These are phyloP conservation scores for Phallusia fumigata DNA, from an alignment of 23 tunicate genomes.

Conservation along the genomic window DNA sequence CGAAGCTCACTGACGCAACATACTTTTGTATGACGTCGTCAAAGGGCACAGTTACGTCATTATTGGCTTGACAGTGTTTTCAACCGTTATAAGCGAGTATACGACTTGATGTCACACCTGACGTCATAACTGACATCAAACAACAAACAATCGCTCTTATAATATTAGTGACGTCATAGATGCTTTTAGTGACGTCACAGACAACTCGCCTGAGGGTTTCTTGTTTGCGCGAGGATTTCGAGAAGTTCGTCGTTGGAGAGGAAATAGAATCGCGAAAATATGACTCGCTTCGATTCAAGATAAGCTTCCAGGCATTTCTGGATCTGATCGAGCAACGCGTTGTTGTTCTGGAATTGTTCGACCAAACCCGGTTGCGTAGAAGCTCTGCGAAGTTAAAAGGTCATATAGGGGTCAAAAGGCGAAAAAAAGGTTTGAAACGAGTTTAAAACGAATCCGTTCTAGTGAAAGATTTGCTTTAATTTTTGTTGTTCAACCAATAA, in stretches of 20 bases:
- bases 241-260: conserved; percentile 97
- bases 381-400: conserved; percentile 43
- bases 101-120: background rate
- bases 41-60: no score
- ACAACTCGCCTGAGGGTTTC: conserved; percentile 83
- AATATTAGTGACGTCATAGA: no score
- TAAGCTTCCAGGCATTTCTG: conserved; percentile 99
- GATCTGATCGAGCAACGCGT: conserved; percentile 91
- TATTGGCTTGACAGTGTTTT: no score
- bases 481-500: no score
- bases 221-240: conserved; percentile 94
- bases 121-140: background rate
- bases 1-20: no score
- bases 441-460: no score
- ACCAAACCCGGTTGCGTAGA: conserved; percentile 94
- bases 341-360: conserved; percentile 94
- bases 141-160: no score
- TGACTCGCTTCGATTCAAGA: conserved; percentile 95
- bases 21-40: no score
- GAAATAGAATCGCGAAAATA: conserved; percentile 96
- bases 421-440: no score
- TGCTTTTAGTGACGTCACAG: background rate
- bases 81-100: no score
- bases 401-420: no score
- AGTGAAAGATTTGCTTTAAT: no score